Evolutionary conservation across 1,140 invertebrate species (phyloP).

Genomic region (Drepana arcuata): DNA sequence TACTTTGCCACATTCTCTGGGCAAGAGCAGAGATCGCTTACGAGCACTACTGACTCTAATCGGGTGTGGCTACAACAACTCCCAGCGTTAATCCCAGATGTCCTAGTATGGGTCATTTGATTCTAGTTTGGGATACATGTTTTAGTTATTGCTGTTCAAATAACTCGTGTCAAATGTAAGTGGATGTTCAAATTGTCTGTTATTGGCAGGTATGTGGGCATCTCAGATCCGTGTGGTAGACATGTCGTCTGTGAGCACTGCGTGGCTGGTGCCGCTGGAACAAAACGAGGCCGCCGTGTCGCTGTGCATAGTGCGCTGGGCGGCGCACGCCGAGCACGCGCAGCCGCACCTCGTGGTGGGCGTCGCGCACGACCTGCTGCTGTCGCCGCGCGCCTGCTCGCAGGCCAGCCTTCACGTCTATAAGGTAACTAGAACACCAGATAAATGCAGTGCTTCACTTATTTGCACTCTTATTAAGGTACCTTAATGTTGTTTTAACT

Average conservation of each 20-base stretch:
- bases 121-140: constrained; percentile 59
- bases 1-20: constrained; percentile 68
- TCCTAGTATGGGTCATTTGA: constrained; percentile 56
- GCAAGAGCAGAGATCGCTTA: constrained; percentile 53
- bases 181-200: background rate
- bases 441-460: too few species aligned
- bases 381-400: constrained; percentile 87
- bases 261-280: constrained; percentile 87
- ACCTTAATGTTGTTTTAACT: constrained; percentile 6
- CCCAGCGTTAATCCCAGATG: constrained; percentile 67
- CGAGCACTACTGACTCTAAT: constrained; percentile 60
- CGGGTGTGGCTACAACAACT: constrained; percentile 59
- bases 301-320: constrained; percentile 80
- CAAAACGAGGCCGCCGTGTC: constrained; percentile 96
- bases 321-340: constrained; percentile 40
- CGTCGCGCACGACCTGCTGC: constrained; percentile 90
- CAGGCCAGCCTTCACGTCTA: constrained; percentile 93
- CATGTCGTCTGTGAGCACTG: constrained; percentile 78
- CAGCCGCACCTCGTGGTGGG: constrained; percentile 56
- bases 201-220: constrained; percentile 92
- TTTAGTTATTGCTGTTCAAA: background rate
- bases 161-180: too few species aligned
- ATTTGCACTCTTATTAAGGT: too few species aligned
- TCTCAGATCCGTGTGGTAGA: constrained; percentile 94
- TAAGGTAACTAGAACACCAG: constrained; percentile 74